Evolutionary conservation across 2,113 vertebrate genomes (phyloP).

Genomic region (Pterocles burchelli): DNA sequence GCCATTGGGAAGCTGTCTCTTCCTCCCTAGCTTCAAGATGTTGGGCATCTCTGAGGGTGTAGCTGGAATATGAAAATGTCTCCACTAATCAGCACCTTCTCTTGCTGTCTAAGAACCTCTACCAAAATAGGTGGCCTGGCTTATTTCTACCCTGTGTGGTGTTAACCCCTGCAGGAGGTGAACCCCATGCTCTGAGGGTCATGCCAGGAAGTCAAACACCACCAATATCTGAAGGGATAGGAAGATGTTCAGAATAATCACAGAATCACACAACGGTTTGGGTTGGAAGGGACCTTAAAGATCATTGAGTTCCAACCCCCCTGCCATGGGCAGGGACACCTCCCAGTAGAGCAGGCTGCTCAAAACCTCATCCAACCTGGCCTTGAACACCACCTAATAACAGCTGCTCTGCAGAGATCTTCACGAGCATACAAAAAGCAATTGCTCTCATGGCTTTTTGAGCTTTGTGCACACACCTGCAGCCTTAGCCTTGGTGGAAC

Average conservation of each 20-base stretch:
- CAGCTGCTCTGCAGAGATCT: not conserved
- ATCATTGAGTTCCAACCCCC: too few species aligned
- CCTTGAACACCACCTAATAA: too few species aligned
- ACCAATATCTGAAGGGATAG: accelerated
- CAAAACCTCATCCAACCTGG: too few species aligned
- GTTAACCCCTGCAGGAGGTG: not conserved
- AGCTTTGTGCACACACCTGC: not conserved
- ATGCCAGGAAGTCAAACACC: not conserved
- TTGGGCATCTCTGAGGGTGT: accelerated
- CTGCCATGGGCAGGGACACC: too few species aligned
- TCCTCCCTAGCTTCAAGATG: not conserved
- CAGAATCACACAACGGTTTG: too few species aligned
- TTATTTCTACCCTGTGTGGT: not conserved
- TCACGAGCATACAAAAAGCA: too few species aligned
- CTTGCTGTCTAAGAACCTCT: not conserved
- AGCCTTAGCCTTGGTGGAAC: not conserved
- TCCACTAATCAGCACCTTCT: not conserved
- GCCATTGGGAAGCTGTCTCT: accelerated
- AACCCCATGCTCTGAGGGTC: not conserved
- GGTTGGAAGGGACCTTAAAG: too few species aligned
- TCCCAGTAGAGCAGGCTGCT: too few species aligned
- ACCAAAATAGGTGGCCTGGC: accelerated
- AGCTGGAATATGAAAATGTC: not conserved
- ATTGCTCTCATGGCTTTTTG: not conserved
- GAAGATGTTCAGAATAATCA: not conserved